phyloP scores from a whole-genome alignment of 1,140 invertebrate genomes.

The Bombus sylvicola region DNA sequence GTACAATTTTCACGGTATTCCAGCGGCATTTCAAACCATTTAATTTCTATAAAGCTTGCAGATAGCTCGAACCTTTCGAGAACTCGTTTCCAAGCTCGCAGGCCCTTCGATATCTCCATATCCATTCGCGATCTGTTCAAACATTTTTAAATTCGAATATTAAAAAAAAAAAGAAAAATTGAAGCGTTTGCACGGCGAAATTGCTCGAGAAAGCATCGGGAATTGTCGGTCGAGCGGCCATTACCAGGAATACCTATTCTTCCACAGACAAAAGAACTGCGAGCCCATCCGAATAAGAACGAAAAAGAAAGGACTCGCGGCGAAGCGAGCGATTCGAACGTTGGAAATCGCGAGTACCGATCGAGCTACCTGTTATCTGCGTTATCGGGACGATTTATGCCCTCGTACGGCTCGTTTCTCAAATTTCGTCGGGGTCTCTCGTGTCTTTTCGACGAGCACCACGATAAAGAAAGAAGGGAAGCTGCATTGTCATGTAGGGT shows the following conservation, averaged over 20 bases:
- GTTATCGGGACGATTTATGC: slow-evolving; percentile 65
- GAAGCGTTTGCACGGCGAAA: background rate
- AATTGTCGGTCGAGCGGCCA: background rate
- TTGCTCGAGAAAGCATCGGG: background rate
- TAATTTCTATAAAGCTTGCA: background rate
- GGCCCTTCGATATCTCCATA: background rate
- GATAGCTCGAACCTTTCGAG: background rate
- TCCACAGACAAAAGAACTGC: slow-evolving; percentile 14
- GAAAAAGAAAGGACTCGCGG: slow-evolving; percentile 11
- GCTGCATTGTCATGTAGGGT: slow-evolving; percentile 78
- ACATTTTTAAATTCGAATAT: slow-evolving; percentile 11
- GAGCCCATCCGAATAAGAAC: slow-evolving; percentile 4
- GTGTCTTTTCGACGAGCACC: slow-evolving; percentile 45
- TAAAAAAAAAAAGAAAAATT: background rate
- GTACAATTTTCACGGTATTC: background rate
- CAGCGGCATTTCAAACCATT: background rate
- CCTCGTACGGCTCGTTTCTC: slow-evolving; percentile 67
- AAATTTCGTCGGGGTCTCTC: slow-evolving; percentile 70
- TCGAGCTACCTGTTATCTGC: slow-evolving; percentile 49
- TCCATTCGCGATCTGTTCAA: background rate
- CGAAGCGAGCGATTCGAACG: background rate
- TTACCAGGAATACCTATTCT: slow-evolving; percentile 12
- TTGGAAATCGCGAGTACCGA: slow-evolving; percentile 46
- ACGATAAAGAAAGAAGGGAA: slow-evolving; percentile 67
- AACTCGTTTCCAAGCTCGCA: background rate